Evolutionary conservation across 2,113 vertebrate genomes (phyloP).

Genomic region (Mobula hypostoma): DNA sequence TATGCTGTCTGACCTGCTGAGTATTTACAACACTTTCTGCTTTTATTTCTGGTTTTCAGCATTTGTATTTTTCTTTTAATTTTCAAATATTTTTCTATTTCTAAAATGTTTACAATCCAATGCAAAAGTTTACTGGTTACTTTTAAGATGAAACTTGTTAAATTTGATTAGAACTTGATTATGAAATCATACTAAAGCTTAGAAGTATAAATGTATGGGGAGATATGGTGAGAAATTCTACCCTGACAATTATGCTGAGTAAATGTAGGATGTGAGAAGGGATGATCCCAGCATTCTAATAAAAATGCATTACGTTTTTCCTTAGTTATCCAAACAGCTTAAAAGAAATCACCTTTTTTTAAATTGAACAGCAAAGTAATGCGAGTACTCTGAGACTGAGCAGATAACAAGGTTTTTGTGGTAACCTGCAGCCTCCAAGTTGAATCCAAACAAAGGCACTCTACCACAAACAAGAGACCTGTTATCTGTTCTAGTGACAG

Average conservation of each 20-base stretch:
- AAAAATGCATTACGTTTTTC: background rate
- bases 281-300: background rate
- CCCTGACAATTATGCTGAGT: too few species aligned
- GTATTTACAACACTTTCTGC: too few species aligned
- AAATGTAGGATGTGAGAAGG: background rate
- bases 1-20: too few species aligned
- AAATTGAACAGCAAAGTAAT: background rate
- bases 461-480: background rate
- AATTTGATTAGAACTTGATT: slow-evolving; percentile 1
- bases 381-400: background rate
- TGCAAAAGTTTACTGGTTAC: background rate
- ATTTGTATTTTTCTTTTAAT: too few species aligned
- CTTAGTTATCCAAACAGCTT: background rate
- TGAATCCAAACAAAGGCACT: background rate
- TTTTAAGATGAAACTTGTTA: background rate
- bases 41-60: too few species aligned
- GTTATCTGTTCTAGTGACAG: background rate
- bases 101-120: background rate
- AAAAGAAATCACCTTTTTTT: background rate
- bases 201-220: background rate
- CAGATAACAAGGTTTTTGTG: background rate
- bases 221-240: background rate
- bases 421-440: background rate
- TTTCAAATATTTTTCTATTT: too few species aligned
- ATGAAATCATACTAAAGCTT: background rate